Percentiles rank a stretch among this genome's conserved stretches.
Conservation (phyloP, 2,888 invertebrate genomes). For the Bimastos eiseni region DNA sequence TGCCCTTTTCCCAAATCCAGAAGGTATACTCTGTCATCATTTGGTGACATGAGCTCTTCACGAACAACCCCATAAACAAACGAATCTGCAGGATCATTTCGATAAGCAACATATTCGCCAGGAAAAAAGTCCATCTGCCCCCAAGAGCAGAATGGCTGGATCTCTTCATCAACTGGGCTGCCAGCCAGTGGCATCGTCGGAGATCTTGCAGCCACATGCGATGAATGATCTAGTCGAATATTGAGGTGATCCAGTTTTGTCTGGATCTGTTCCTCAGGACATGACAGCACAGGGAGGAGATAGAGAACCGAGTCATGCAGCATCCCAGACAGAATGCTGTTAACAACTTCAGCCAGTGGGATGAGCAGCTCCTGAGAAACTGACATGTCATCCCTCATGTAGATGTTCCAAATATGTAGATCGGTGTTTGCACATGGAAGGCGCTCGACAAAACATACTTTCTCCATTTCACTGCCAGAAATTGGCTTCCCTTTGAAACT, state of each 20-base stretch:
- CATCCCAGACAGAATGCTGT: slow-evolving; percentile 40
- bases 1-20: slow-evolving; percentile 24
- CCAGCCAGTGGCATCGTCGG: slow-evolving; percentile 40
- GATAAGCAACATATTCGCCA: slow-evolving; percentile 40
- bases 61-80: slow-evolving; percentile 30
- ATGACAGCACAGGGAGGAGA: slow-evolving; percentile 42
- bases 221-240: slow-evolving; percentile 36
- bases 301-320: slow-evolving; percentile 42
- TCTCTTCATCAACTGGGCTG: slow-evolving; percentile 32
- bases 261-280: slow-evolving; percentile 36
- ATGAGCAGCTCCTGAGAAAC: slow-evolving; percentile 43
- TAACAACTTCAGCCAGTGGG: slow-evolving; percentile 42
- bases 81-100: not conserved
- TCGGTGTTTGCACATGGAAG: slow-evolving; percentile 17
- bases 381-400: slow-evolving; percentile 34
- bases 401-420: slow-evolving; percentile 36
- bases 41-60: slow-evolving; percentile 32
- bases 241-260: slow-evolving; percentile 40
- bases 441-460: slow-evolving; percentile 41
- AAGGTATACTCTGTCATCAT: slow-evolving; percentile 28
- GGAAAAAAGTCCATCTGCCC: slow-evolving; percentile 27
- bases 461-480: slow-evolving; percentile 40
- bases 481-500: slow-evolving; percentile 36
- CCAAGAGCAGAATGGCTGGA: slow-evolving; percentile 24
- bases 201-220: slow-evolving; percentile 9